Evolutionary conservation across 1,140 invertebrate species (phyloP).

Genomic region (Meloidogyne hapla): DNA sequence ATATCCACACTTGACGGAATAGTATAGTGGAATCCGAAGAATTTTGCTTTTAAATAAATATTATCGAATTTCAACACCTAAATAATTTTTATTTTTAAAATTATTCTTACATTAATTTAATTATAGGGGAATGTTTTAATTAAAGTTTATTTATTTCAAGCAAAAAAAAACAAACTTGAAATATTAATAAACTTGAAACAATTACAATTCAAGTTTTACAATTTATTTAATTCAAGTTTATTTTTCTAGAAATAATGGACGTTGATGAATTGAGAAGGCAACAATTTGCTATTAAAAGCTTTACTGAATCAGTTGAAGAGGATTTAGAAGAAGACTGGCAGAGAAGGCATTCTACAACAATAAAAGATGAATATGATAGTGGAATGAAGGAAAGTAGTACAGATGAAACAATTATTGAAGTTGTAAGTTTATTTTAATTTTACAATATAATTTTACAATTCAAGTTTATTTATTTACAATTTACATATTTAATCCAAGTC

Average conservation of each 20-base stretch:
- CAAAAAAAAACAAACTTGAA: no score
- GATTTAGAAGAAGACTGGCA: slow-evolving; percentile 53
- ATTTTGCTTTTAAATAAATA: background rate
- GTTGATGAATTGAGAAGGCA: slow-evolving; percentile 47
- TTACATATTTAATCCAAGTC: no score
- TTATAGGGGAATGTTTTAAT: no score
- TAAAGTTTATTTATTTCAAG: no score
- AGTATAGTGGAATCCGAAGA: background rate
- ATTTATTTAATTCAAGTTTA: background rate
- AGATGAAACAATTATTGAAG: slow-evolving; percentile 62
- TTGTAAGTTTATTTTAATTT: slow-evolving; percentile 40
- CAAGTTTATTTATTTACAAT: no score
- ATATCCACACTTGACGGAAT: no score
- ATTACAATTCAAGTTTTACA: background rate
- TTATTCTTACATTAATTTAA: no score
- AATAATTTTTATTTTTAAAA: no score
- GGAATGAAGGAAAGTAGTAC: slow-evolving; percentile 46
- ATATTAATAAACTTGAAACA: background rate
- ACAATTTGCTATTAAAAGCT: slow-evolving; percentile 57
- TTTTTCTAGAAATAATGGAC: slow-evolving; percentile 37
- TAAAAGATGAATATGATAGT: background rate
- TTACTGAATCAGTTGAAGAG: slow-evolving; percentile 59
- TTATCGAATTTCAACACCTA: background rate
- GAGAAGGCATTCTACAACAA: background rate
- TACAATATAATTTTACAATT: background rate